A percentile compares a stretch with the other conserved stretches of the same genome.
phyloP scores from a whole-genome alignment of 2,113 vertebrate species.

The Amia ocellicauda region DNA sequence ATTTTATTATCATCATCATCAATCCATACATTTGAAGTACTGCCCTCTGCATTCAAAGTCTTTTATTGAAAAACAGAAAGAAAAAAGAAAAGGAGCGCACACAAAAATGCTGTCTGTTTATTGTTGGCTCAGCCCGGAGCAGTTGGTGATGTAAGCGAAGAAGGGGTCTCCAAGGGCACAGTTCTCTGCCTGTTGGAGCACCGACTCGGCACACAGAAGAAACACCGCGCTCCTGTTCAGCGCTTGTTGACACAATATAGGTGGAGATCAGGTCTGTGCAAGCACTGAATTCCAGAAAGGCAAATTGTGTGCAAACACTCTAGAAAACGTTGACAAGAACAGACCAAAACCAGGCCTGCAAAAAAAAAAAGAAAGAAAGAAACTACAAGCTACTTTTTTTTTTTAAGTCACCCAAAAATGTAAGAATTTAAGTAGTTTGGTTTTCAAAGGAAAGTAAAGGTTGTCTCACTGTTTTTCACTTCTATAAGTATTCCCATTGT shows the following conservation, averaged over 20 bases:
- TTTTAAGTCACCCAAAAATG: background rate
- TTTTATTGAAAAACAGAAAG: slow-evolving; percentile 43
- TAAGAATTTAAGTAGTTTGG: background rate
- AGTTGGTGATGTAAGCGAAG: slow-evolving; percentile 67
- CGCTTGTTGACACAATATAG: slow-evolving; percentile 82
- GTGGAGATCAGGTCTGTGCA: slow-evolving; percentile 81
- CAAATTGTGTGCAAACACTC: slow-evolving; percentile 69
- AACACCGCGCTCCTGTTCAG: slow-evolving; percentile 54
- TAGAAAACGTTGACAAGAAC: slow-evolving; percentile 61
- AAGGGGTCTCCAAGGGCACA: slow-evolving; percentile 55
- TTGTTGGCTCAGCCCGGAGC: slow-evolving; percentile 60
- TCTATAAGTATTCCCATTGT: slow-evolving; percentile 31
- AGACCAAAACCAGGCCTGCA: slow-evolving; percentile 61
- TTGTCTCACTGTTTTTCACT: background rate
- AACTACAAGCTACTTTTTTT: background rate
- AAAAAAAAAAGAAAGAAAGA: slow-evolving; percentile 28
- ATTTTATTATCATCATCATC: too few relatives aligned
- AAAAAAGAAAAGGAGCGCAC: slow-evolving; percentile 42
- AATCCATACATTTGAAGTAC: background rate
- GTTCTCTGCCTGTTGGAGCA: slow-evolving; percentile 34
- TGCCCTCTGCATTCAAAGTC: too few relatives aligned
- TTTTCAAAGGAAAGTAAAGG: background rate
- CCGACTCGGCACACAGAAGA: slow-evolving; percentile 50
- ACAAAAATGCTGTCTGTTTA: slow-evolving; percentile 68
- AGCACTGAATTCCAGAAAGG: slow-evolving; percentile 81